Conservation (phyloP, 1,140 invertebrate species). For the Globodera ellingtonae region DNA sequence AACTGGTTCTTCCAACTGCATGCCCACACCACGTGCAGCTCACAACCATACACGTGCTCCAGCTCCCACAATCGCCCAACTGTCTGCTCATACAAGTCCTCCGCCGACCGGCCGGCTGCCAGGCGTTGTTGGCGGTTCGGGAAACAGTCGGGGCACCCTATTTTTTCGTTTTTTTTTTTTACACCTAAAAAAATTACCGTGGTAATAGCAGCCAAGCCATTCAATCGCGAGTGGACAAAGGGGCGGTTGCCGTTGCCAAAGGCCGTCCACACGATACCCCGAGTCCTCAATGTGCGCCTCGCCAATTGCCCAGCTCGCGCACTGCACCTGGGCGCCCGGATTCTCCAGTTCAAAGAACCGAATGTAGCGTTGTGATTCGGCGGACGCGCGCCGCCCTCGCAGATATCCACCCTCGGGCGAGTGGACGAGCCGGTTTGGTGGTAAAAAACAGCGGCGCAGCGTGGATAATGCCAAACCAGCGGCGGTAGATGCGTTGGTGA, state of each 20-base stretch:
- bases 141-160: slow-evolving; percentile 7
- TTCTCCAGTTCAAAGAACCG: slow-evolving; percentile 9
- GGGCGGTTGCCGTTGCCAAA: not conserved
- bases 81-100: slow-evolving; percentile 6
- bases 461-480: slow-evolving; percentile 7
- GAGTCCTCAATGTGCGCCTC: slow-evolving; percentile 16
- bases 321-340: not conserved
- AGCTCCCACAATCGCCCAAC: not conserved
- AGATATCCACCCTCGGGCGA: slow-evolving; percentile 17
- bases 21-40: not conserved
- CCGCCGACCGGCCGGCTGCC: not conserved
- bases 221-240: slow-evolving; percentile 15
- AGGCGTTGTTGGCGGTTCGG: not conserved
- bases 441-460: slow-evolving; percentile 13
- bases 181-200: slow-evolving; percentile 4
- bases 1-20: not conserved
- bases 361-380: slow-evolving; percentile 10
- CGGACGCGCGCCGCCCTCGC: slow-evolving; percentile 1
- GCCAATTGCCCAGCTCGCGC: slow-evolving; percentile 15
- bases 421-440: not conserved
- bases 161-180: not conserved
- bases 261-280: slow-evolving; percentile 2
- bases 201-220: slow-evolving; percentile 24
- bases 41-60: not conserved
- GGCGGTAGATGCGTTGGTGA: not conserved